Evolutionary conservation across 1,140 invertebrate genomes (phyloP).

Genomic region (Camponotus pennsylvanicus): DNA sequence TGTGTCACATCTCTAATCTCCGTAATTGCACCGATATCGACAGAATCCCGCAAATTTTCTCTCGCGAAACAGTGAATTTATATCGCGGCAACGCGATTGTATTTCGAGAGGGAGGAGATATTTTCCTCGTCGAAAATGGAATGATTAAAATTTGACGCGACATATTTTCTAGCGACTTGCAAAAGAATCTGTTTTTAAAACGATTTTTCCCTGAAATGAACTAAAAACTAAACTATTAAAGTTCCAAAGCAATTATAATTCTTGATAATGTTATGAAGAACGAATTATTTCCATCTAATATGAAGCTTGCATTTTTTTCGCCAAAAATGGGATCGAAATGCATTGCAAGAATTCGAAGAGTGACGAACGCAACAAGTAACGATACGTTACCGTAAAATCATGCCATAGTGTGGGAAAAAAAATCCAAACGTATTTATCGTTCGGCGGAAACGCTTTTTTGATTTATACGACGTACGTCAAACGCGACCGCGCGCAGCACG

Average conservation of each 20-base stretch:
- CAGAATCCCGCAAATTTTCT: neutral
- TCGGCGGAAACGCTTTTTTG: slow-evolving; percentile 30
- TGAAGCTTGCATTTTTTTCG: slow-evolving; percentile 1
- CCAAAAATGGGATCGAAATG: slow-evolving; percentile 1
- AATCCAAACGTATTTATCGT: slow-evolving; percentile 41
- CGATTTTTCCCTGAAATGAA: neutral
- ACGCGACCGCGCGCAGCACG: neutral
- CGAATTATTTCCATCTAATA: neutral
- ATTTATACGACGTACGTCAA: slow-evolving; percentile 51
- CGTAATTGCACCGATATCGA: slow-evolving; percentile 31
- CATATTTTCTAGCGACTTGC: neutral
- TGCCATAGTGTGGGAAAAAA: slow-evolving; percentile 1
- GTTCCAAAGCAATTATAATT: neutral
- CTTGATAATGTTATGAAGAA: neutral
- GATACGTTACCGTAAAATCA: neutral
- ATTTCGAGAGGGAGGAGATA: neutral
- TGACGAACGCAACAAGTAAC: slow-evolving; percentile 46
- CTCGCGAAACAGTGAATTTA: neutral
- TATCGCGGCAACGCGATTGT: too few species aligned
- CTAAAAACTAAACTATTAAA: neutral
- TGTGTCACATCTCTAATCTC: slow-evolving; percentile 41
- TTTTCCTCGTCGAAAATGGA: neutral
- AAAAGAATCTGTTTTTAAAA: too few species aligned
- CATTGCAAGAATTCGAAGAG: neutral
- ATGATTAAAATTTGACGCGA: neutral